phyloP scores from a whole-genome alignment of 30 jellyfish, hydroid and myxozoan species.

The Hydractinia symbiolongicarpus region DNA sequence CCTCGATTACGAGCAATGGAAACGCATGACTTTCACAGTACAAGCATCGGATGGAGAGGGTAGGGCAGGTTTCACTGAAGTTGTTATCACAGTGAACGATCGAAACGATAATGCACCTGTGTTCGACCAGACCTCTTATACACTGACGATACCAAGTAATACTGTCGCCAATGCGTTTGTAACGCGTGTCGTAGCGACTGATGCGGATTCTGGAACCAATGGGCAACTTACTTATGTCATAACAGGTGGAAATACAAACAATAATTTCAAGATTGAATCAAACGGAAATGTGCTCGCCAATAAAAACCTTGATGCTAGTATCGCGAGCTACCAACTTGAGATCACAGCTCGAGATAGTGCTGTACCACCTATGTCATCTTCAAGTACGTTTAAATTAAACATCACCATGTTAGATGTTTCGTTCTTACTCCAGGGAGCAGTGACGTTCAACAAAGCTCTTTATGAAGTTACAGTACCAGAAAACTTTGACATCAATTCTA shows the following conservation, averaged over 20 bases:
- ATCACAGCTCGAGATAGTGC: constrained; percentile 19
- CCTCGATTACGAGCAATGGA: constrained; percentile 2
- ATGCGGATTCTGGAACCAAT: constrained; percentile 54
- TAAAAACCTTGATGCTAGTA: not conserved
- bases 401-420: not conserved
- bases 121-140: not conserved
- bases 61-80: not conserved
- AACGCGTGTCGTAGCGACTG: constrained; percentile 27
- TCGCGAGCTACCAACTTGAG: not conserved
- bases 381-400: constrained; percentile 18
- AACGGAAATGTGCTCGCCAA: not conserved
- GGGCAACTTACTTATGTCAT: constrained; percentile 19
- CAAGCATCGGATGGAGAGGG: constrained; percentile 27
- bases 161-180: constrained; percentile 33
- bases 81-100: not conserved
- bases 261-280: not conserved
- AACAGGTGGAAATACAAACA: not conserved
- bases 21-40: not conserved
- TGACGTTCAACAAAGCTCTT: too few relatives aligned
- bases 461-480: too few relatives aligned
- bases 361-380: constrained; percentile 9
- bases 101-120: not conserved
- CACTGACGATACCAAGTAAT: not conserved
- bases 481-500: too few relatives aligned
- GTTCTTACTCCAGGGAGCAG: too few relatives aligned